Percentiles rank a stretch among this genome's conserved stretches.
Conservation (phyloP, 1,140 invertebrate genomes). For the Caenorhabditis briggsae region DNA sequence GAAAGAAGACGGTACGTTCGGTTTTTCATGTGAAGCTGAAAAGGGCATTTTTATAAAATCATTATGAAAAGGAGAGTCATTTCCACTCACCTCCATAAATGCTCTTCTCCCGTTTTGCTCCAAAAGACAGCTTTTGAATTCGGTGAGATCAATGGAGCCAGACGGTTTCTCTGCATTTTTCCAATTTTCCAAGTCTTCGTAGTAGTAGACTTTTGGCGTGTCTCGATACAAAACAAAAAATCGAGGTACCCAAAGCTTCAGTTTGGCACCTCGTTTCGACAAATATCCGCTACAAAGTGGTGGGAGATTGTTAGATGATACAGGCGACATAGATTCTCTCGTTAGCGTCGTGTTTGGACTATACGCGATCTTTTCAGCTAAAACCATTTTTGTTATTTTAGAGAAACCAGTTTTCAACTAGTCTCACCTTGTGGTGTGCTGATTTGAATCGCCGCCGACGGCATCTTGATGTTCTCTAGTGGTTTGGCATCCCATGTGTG, state of each 20-base stretch:
- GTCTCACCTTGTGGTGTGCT: background rate
- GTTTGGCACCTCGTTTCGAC: slow-evolving; percentile 40
- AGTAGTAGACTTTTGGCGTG: slow-evolving; percentile 32
- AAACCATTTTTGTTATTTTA: background rate
- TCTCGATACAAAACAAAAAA: slow-evolving; percentile 27
- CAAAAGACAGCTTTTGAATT: slow-evolving; percentile 8
- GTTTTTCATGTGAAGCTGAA: slow-evolving; percentile 36
- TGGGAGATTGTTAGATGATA: background rate
- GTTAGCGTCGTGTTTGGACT: slow-evolving; percentile 7
- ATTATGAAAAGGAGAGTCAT: background rate
- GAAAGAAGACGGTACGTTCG: slow-evolving; percentile 11
- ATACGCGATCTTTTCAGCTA: slow-evolving; percentile 1
- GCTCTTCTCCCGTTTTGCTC: slow-evolving; percentile 14
- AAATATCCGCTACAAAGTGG: slow-evolving; percentile 33
- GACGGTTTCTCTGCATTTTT: slow-evolving; percentile 11
- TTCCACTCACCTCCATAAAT: slow-evolving; percentile 34
- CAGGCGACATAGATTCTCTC: slow-evolving; percentile 18
- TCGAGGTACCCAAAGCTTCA: slow-evolving; percentile 31
- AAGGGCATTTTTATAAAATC: background rate
- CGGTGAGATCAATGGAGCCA: slow-evolving; percentile 1
- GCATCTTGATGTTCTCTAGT: slow-evolving; percentile 11
- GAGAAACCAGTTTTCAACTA: too few relatives aligned
- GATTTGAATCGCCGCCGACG: slow-evolving; percentile 20
- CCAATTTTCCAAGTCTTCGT: slow-evolving; percentile 34
- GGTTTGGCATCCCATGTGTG: slow-evolving; percentile 33